Base-by-base conservation (phyloP, 1,140 invertebrate genomes). In the Sinella curviseta region DNA sequence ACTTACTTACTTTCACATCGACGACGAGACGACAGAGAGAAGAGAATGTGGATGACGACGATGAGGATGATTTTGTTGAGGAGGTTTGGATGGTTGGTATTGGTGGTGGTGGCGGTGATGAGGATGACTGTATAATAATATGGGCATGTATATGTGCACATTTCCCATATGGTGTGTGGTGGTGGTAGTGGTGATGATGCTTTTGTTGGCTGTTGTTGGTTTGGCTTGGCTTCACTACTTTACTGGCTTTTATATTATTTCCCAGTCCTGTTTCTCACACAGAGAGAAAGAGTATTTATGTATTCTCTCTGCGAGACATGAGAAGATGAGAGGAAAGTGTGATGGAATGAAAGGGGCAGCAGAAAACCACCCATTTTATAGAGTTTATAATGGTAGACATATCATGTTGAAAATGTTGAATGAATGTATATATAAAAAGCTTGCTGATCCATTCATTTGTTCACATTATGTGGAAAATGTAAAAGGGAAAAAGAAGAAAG, bases 261-360 rank as follows among this genome's bases (percentile, higher is more conserved):
- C 24, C 39, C 20, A 8, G 39, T 48, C 39, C 20, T 48, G 39
- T 48, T 48, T 8, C 8, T 48, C 8, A 20, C 8, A 8, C 8
- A 48, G 20, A 48, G 39, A 48, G 39, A 20, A 20, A 48, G 39
- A 48, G 20, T 48, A 48, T 48, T 48, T 48, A 48, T 48, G 39
- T 48, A 48, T 70, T 70, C 65, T 70, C 65, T 33, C 65, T 33
- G 65, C 24, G 57, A 65, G 26, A 65, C 16, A 20, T 48, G 39
- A 48, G 39, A 48, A 48, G 16, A n/a, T 65, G 57, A n/a, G 24
- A 26, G 57, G 4, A n/a, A 26, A n/a, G 57, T 70, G 65, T 33
- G 65, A 70, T 70, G 65, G 65, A 70, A 70, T 70, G 65, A 70
- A 70, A 70, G 65, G 65, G 65, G 65, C 65, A 70, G 31, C 31